A percentile compares a stretch with the other conserved stretches of the same genome.
These are phyloP conservation scores for Danio jaintianensis DNA, from an alignment of 2,797 vertebrate species.

Conservation along the genomic window DNA sequence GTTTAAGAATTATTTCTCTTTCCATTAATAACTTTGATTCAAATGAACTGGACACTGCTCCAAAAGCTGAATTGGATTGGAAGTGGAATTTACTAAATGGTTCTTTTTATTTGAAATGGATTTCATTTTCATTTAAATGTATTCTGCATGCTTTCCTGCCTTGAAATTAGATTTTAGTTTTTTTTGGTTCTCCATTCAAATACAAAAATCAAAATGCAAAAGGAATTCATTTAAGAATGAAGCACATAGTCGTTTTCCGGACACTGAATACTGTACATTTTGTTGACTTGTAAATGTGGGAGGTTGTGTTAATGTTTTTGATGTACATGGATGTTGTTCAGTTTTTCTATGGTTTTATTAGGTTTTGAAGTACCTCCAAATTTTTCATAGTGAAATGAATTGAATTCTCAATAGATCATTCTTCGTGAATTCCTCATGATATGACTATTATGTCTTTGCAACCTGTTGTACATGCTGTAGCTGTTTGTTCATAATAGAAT, in stretches of 20 bases:
- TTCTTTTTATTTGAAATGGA: neutral
- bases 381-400: neutral
- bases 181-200: neutral
- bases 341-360: neutral
- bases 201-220: neutral
- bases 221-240: neutral
- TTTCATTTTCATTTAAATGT: neutral
- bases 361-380: neutral
- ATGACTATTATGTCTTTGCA: neutral
- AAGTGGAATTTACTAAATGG: neutral
- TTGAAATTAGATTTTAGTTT: neutral
- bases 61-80: neutral
- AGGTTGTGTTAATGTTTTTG: neutral
- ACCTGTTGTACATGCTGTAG: neutral
- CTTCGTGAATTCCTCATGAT: neutral
- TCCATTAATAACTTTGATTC: neutral
- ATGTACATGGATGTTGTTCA: neutral
- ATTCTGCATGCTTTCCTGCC: neutral
- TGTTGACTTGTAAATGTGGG: neutral
- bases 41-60: neutral
- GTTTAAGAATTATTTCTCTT: neutral
- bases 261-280: neutral
- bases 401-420: neutral
- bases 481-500: neutral
- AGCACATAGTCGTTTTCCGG: neutral